Evolutionary conservation across 1,140 invertebrate genomes (phyloP).

Genomic region (Reticulitermes speratus): DNA sequence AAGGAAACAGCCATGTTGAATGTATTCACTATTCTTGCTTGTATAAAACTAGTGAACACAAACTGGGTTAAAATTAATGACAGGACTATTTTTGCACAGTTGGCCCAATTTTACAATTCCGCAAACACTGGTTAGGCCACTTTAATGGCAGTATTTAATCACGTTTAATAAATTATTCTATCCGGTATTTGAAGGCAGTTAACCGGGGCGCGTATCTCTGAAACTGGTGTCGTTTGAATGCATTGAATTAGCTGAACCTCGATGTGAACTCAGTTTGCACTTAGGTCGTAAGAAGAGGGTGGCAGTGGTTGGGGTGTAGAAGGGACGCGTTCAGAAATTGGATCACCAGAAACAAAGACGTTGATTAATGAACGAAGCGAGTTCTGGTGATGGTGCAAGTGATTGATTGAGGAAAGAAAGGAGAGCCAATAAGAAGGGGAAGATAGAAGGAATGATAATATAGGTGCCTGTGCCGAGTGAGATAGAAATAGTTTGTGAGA

Average conservation of each 20-base stretch:
- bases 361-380: constrained; percentile 23
- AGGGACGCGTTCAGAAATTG: constrained; percentile 12
- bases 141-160: too few relatives aligned
- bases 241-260: not conserved
- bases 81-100: too few relatives aligned
- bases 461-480: not conserved
- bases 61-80: too few relatives aligned
- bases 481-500: not conserved
- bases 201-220: not conserved
- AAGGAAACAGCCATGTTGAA: too few relatives aligned
- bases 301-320: not conserved
- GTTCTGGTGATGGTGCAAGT: constrained; percentile 21
- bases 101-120: too few relatives aligned
- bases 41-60: too few relatives aligned
- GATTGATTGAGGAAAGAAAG: constrained; percentile 24
- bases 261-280: not conserved
- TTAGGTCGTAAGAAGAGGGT: not conserved
- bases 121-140: too few relatives aligned
- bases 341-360: constrained; percentile 29
- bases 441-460: not conserved
- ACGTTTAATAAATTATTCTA: too few relatives aligned
- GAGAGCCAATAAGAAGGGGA: not conserved
- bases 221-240: not conserved
- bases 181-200: too few relatives aligned
- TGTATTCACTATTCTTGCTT: too few relatives aligned